Base-by-base conservation (phyloP, 2,113 vertebrate species). In the Poeciliopsis prolifica region DNA sequence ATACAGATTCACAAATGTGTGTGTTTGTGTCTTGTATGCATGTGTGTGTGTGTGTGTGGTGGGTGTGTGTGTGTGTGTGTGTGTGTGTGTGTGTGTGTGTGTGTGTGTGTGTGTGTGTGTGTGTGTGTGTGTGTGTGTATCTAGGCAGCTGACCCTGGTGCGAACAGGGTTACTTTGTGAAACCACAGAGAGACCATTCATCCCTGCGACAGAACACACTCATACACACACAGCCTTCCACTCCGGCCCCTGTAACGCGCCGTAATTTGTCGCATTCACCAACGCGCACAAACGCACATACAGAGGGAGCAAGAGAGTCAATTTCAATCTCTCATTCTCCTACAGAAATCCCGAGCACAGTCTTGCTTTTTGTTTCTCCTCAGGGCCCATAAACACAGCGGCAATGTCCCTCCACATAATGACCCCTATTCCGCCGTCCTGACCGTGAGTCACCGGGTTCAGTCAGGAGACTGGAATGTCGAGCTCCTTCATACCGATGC, bases 101-200 rank as follows among this genome's bases (percentile, higher is more conserved):
- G 67, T 62, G 54, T 54, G 78, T 54, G 31, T 30, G 54, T 66
- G 61, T 44, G 70, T 74, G 68, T 54, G 48, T 9, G 67, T 58
- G 3, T 65, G 80, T 72, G 58, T 61, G 78, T 54, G 31, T 35
- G 37, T 66, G 61, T 54, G 70, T 76, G 78, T 68, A 69, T 58
- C 58, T 42, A 81, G 68, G 89, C 91, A 93, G 92, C 91, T 92
- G 90, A 93, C 88, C 91, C 81, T 85, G 77, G 76, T 79, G 86
- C 89, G 85, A 92, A 93, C 81, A 89, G 87, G 78, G 48, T 81
- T 82, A 88, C 89, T 92, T 85, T 93, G 80, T 86, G 30, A 75
- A 37, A 79, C 86, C 82, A 93, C 91, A 94, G 87, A 90, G 87
- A 75, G 72, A 40, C 83, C 83, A 90, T 92, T 93, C 89, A 91